A percentile compares a stretch with the other conserved stretches of the same genome.
These are phyloP conservation scores for Callithrix jacchus DNA, from an alignment of 2,113 vertebrate genomes.

Conservation along the genomic window DNA sequence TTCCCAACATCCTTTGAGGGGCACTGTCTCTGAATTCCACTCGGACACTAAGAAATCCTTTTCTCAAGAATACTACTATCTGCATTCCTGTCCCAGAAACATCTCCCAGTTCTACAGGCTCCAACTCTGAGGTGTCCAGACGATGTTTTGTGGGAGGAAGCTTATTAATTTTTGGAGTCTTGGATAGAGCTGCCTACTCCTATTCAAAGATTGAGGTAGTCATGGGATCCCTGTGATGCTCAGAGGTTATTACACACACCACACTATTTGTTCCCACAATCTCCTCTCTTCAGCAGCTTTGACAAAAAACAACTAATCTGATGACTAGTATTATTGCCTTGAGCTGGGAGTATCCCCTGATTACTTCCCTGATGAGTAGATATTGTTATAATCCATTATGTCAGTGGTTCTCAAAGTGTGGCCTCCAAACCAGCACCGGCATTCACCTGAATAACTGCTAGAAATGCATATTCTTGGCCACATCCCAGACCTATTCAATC, in stretches of 20 bases:
- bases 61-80: not conserved
- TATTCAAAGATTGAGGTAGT: not conserved
- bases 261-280: not conserved
- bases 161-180: not conserved
- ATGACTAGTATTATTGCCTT: not conserved
- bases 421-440: not conserved
- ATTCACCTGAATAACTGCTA: not conserved
- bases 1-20: not conserved
- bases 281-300: constrained; percentile 8
- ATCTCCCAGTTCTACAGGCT: not conserved
- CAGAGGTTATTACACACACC: not conserved
- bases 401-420: constrained; percentile 16
- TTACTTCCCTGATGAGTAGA: not conserved
- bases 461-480: constrained; percentile 11
- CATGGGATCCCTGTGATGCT: not conserved
- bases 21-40: not conserved
- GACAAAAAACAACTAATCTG: constrained; percentile 7
- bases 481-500: not conserved
- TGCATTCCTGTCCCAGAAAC: not conserved
- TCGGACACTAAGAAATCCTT: not conserved
- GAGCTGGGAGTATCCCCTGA: not conserved
- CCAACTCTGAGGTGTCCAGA: not conserved
- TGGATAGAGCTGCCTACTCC: not conserved
- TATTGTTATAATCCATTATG: not conserved
- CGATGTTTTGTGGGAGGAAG: not conserved